A percentile compares a stretch with the other conserved stretches of the same genome.
These are phyloP conservation scores for Dascillus cervinus DNA, from an alignment of 2,888 invertebrate genomes.

Conservation along the genomic window DNA sequence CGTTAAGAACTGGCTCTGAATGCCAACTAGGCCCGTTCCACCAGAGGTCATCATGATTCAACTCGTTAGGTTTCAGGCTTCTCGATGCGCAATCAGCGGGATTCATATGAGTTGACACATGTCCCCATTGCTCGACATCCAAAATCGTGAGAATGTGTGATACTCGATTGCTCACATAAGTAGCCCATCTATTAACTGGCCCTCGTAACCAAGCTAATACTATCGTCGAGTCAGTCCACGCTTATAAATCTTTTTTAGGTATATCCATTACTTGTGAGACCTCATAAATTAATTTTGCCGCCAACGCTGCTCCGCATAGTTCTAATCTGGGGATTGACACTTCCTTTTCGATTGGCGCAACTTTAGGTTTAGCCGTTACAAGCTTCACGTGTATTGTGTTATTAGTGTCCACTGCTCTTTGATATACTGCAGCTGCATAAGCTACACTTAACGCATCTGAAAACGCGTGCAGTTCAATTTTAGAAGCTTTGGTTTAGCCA, in stretches of 20 bases:
- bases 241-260: conserved; percentile 1
- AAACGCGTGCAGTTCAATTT: not conserved
- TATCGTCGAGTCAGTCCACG: conserved; percentile 15
- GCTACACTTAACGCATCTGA: not conserved
- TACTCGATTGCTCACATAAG: conserved; percentile 14
- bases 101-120: conserved; percentile 19
- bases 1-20: conserved; percentile 11
- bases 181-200: conserved; percentile 1
- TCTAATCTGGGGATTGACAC: conserved; percentile 6
- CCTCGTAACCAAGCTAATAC: conserved; percentile 9
- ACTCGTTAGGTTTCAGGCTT: conserved; percentile 14
- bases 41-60: conserved; percentile 15
- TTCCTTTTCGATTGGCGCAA: conserved; percentile 4
- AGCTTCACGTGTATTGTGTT: not conserved
- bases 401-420: not conserved
- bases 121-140: conserved; percentile 3
- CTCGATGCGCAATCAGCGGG: conserved; percentile 25
- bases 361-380: conserved; percentile 3
- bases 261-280: not conserved
- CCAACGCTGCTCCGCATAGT: conserved; percentile 2
- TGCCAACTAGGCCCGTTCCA: conserved; percentile 13
- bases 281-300: conserved; percentile 2
- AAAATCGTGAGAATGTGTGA: conserved; percentile 10
- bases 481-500: no score
- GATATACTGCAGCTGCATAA: not conserved